Evolutionary conservation across 2,113 vertebrate species (phyloP), one percentile per base, ranked within the genome.

Genomic region (Eudyptes chrysolophus): DNA sequence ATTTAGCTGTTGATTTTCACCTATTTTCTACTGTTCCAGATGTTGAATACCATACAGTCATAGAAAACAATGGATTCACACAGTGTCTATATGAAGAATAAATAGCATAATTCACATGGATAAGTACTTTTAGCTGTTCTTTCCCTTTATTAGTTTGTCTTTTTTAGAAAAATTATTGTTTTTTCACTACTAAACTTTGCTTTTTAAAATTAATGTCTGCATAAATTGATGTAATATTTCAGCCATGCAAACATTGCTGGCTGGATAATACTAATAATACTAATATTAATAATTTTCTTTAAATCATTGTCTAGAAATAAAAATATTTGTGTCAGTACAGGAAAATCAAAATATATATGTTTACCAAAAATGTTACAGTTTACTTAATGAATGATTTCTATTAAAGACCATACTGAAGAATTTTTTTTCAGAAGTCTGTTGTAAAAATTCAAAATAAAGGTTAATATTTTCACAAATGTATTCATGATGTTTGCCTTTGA

Each of bases 91-190:
- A n/a, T 83, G n/a, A 79, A 76, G 36, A 95, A 89, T 54, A 88
- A 76, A 55, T 24, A 60, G 5, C 3, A 57, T 30, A 55, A 83
- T 74, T 94, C 49, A 74, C 40, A 70, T 0, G 13, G 40, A 52
- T 65, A 66, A 75, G 10, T 79, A 71, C 6, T 66, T 84, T 38
- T 58, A 81, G 4, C 13, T 27, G 9, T 68, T 48, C 2, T 70
- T 87, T 60, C 52, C 36, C 19, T 61, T 18, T 70, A 77, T 61
- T 40, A 61, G 7, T 80, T 81, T 40, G 6, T 5, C 13, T 62
- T 8, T 6, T 66, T 84, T 46, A 71, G 29, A 74, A 77, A 94
- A 90, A 65, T 4, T 0, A 8, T 44, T 27, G 7, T 0, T 0
- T n/a, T 90, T 80, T 55, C 4, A 69, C 27, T 61, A 32, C 8